Percentiles rank a stretch among this genome's conserved stretches.
These are phyloP conservation scores for Cardiocondyla obscurior DNA, from an alignment of 1,140 invertebrate genomes.

Conservation along the genomic window DNA sequence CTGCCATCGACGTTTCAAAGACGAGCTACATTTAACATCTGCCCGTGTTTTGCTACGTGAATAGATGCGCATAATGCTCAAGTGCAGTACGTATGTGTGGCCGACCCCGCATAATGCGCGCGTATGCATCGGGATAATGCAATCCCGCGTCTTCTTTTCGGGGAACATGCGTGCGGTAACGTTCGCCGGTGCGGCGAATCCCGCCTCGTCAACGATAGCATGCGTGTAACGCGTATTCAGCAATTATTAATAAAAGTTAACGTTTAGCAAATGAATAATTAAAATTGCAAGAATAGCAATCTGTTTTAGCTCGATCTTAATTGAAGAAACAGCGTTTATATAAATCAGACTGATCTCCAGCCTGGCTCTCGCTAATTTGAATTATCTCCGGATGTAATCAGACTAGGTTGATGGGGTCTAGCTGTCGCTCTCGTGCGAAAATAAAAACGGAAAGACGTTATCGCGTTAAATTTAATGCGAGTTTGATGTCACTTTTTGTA, in stretches of 20 bases:
- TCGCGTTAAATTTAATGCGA: not conserved
- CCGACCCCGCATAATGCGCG: constrained; percentile 37
- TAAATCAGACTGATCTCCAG: not conserved
- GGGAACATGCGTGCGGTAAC: constrained; percentile 50
- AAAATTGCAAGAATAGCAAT: not conserved
- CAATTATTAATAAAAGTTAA: not conserved
- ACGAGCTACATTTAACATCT: constrained; percentile 78
- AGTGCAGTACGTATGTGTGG: constrained; percentile 65
- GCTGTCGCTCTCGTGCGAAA: not conserved
- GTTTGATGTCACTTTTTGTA: not conserved
- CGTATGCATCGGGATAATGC: constrained; percentile 58
- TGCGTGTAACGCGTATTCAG: not conserved
- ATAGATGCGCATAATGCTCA: constrained; percentile 68
- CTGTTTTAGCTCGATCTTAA: not conserved
- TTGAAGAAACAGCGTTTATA: not conserved
- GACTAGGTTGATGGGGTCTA: not conserved
- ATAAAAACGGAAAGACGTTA: not conserved
- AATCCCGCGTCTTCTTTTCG: not conserved
- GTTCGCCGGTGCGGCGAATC: constrained; percentile 30
- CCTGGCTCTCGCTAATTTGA: not conserved
- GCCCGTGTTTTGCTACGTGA: constrained; percentile 75
- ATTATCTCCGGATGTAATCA: not conserved
- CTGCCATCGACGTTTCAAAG: constrained; percentile 73
- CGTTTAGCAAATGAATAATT: not conserved
- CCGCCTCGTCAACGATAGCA: constrained; percentile 18